Percentiles rank a stretch among this genome's conserved stretches.
These are phyloP conservation scores for Patella ulyssiponensis DNA, from an alignment of 2,888 invertebrate species.

Conservation along the genomic window DNA sequence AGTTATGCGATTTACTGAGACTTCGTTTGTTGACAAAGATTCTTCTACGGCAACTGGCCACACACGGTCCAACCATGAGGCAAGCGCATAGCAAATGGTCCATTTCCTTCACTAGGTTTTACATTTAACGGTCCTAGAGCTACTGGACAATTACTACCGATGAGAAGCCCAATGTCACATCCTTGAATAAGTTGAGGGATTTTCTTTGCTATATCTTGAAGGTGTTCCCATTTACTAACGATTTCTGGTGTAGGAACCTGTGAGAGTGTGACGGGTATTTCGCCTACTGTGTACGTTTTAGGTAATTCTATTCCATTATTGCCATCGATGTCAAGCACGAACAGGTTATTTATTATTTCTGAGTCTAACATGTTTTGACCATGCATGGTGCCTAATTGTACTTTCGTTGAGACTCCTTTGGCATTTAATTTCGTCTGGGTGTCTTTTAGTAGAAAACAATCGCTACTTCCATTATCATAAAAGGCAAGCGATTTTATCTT, in stretches of 20 bases:
- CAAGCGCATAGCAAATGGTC: neutral
- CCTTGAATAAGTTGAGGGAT: neutral
- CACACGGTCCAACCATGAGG: neutral
- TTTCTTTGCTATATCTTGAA: neutral
- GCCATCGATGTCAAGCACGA: neutral
- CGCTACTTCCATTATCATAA: slow-evolving; percentile 22
- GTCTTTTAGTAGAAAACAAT: slow-evolving; percentile 11
- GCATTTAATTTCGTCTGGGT: neutral
- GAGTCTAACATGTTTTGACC: neutral
- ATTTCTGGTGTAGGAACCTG: slow-evolving; percentile 9
- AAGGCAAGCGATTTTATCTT: slow-evolving; percentile 21
- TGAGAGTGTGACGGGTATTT: neutral
- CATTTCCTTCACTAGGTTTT: slow-evolving; percentile 4
- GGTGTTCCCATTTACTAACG: neutral
- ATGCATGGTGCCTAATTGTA: slow-evolving; percentile 22
- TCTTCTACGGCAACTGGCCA: neutral
- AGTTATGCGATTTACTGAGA: too few species aligned
- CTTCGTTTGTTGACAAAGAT: too few species aligned
- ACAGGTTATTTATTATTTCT: neutral
- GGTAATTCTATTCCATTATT: slow-evolving; percentile 1
- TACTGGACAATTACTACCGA: neutral
- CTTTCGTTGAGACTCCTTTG: slow-evolving; percentile 8
- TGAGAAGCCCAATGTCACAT: neutral
- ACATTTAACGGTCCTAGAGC: neutral
- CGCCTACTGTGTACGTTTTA: neutral